Evolutionary conservation across 2,888 invertebrate genomes (phyloP).

Genomic region (Lasioglossum vierecki): DNA sequence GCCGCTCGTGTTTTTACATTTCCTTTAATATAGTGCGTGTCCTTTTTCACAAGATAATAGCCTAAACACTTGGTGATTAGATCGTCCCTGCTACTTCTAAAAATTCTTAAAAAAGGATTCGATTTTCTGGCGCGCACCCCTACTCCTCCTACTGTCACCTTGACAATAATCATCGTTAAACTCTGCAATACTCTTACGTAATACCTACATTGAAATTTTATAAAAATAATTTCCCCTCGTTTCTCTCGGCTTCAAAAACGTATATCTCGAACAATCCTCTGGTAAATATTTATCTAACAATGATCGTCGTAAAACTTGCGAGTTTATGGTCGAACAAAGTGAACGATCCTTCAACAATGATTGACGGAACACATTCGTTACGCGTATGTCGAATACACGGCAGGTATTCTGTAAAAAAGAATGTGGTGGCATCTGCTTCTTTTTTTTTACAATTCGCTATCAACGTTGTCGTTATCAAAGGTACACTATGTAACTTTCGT

Average conservation of each 20-base stretch:
- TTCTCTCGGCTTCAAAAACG: not conserved
- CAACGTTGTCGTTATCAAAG: slow-evolving; percentile 13
- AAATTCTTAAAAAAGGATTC: slow-evolving; percentile 1
- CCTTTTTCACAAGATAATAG: slow-evolving; percentile 25
- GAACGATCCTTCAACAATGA: slow-evolving; percentile 21
- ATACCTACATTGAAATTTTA: slow-evolving; percentile 29
- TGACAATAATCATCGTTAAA: slow-evolving; percentile 23
- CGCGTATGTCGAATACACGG: not conserved
- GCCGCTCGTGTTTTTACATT: slow-evolving; percentile 32
- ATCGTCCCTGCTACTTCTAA: slow-evolving; percentile 23
- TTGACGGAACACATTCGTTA: slow-evolving; percentile 29
- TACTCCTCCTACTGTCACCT: not conserved
- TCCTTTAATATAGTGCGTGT: slow-evolving; percentile 26
- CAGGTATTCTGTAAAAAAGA: slow-evolving; percentile 7
- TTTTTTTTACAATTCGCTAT: slow-evolving; percentile 1
- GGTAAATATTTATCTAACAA: slow-evolving; percentile 9
- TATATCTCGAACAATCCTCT: not conserved
- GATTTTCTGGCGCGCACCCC: not conserved
- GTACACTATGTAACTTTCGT: slow-evolving; percentile 13
- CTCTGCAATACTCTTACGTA: not conserved
- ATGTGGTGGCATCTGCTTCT: not conserved
- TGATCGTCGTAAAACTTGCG: slow-evolving; percentile 28
- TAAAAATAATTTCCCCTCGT: slow-evolving; percentile 50
- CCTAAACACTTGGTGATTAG: slow-evolving; percentile 56
- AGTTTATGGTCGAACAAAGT: slow-evolving; percentile 32